phyloP scores from a whole-genome alignment of 2,113 vertebrate species.

The Labeo rohita region DNA sequence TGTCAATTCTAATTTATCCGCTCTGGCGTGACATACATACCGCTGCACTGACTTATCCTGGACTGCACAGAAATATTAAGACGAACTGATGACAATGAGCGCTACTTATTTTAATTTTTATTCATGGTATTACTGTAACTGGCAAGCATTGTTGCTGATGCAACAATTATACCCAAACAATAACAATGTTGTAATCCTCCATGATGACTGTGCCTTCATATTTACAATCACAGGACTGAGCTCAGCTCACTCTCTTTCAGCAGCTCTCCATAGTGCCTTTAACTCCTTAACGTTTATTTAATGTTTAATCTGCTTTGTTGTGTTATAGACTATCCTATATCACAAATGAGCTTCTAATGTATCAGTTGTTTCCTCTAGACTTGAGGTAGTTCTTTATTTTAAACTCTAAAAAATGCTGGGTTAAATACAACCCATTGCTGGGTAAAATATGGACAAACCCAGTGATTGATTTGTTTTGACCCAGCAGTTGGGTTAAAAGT shows the following conservation, averaged over 20 bases:
- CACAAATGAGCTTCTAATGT: neutral
- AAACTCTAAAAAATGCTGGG: too few species aligned
- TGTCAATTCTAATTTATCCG: slow-evolving; percentile 28
- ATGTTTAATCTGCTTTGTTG: slow-evolving; percentile 6
- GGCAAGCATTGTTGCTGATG: slow-evolving; percentile 28
- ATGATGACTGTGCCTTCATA: slow-evolving; percentile 28
- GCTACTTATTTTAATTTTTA: slow-evolving; percentile 6
- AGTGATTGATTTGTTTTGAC: too few species aligned
- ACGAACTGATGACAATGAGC: slow-evolving; percentile 25
- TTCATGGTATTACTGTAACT: slow-evolving; percentile 30
- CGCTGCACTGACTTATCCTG: slow-evolving; percentile 1
- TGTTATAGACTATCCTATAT: neutral
- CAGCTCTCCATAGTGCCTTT: neutral
- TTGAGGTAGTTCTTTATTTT: too few species aligned
- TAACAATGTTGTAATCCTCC: slow-evolving; percentile 30
- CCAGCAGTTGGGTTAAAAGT: too few species aligned
- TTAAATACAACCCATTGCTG: too few species aligned
- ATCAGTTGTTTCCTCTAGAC: neutral
- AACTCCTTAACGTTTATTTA: neutral
- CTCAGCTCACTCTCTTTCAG: slow-evolving; percentile 13
- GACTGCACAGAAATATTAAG: slow-evolving; percentile 19
- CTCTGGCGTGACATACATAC: neutral
- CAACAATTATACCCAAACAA: slow-evolving; percentile 33
- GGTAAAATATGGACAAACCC: too few species aligned
- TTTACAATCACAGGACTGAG: slow-evolving; percentile 19